Conservation (phyloP, 2,113 vertebrate species). For the Clarias macrocephalus region DNA sequence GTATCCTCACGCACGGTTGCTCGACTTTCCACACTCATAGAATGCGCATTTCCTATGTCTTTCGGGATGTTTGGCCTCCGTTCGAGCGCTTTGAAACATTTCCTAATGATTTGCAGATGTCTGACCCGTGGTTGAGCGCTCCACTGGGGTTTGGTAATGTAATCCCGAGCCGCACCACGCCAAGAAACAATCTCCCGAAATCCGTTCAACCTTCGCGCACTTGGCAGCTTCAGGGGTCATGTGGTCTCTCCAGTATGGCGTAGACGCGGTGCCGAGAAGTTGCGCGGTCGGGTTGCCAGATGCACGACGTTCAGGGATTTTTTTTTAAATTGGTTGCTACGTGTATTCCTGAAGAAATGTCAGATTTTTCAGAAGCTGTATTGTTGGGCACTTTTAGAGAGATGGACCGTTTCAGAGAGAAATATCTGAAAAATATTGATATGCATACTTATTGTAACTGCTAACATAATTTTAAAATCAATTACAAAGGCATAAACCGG, state of each 20-base stretch:
- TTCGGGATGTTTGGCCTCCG: background rate
- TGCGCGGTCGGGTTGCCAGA: background rate
- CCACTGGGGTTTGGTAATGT: conserved; percentile 62
- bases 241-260: background rate
- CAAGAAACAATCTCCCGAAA: conserved; percentile 49
- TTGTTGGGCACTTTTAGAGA: too few species aligned
- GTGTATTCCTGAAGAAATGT: too few species aligned
- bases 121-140: conserved; percentile 59
- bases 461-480: too few species aligned
- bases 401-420: too few species aligned
- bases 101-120: conserved; percentile 69
- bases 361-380: too few species aligned
- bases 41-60: conserved; percentile 15
- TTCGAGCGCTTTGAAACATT: conserved; percentile 56
- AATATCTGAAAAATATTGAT: too few species aligned
- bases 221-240: background rate
- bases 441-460: too few species aligned
- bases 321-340: too few species aligned
- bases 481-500: too few species aligned
- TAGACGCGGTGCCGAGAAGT: background rate
- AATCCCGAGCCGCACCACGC: conserved; percentile 55
- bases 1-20: background rate
- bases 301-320: too few species aligned
- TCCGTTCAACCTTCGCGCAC: conserved; percentile 29
- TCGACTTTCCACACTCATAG: background rate